Base-by-base conservation (phyloP, 2,888 invertebrate species). In the Clostera curtula region DNA sequence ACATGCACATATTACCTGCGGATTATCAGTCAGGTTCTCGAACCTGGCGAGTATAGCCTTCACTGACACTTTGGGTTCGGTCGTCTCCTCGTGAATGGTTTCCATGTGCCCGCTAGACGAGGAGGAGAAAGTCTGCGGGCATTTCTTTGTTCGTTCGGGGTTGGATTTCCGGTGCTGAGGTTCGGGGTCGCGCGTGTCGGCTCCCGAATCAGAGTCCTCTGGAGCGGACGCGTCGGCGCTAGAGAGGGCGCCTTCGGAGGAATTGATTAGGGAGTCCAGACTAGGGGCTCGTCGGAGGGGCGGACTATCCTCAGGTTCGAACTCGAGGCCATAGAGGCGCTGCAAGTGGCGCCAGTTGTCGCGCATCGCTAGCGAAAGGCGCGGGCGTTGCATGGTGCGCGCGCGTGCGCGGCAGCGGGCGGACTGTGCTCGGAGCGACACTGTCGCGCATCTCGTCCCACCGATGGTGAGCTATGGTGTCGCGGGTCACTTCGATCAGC, bases 21-120 rank as follows among this genome's bases (percentile, higher is more conserved):
- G 49, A 39, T 83, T 85, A 49, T 84, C 80, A 35, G 71, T 87
- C 45, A 90, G 83, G 58, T 89, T 89, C 72, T 93, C 93, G 72
- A 93, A 93, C 41, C 93, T 85, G 28, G 92, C 92, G 49, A 93
- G 83, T 47, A 93, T 93, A 61, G 92, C 93, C 62, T 91, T 90
- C 40, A 93, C 93, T 40, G 93, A 93, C 54, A 93, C 87, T 77
- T 93, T 93, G n/a, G 89, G 90, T 62, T 93, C 93, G 22, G 80
- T 83, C 16, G 87, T 87, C 56, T 93, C 93, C 67, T 93, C 93
- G 32, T 91, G 87, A 40, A 93, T 93, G 25, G 93, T 93, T 70
- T 92, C 93, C 93, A 93, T 93, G 65, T 88, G 88, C 47, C 73
- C 89, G 63, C 86, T 87, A 56, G 88, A 88, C 43, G 83, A 83